These are phyloP conservation scores for Latrodectus hesperus DNA, from an alignment of 2,888 invertebrate species.

Conservation along the genomic window DNA sequence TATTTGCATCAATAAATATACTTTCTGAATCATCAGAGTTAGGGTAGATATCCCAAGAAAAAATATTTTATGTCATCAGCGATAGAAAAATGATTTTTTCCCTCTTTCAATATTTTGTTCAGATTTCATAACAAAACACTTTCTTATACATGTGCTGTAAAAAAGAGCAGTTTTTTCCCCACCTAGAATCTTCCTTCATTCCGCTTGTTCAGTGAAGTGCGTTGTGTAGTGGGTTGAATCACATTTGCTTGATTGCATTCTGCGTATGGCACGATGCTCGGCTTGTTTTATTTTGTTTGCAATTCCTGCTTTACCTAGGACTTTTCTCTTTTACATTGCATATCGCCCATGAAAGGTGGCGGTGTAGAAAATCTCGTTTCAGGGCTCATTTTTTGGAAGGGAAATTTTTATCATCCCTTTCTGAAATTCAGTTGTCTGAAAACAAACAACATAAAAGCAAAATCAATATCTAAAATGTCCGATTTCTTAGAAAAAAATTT, in stretches of 20 bases:
- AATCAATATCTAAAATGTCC: conserved; percentile 16
- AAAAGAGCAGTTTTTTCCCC: background rate
- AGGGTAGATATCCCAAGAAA: background rate
- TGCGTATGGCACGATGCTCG: conserved; percentile 23
- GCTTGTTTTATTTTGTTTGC: conserved; percentile 48
- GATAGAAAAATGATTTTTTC: background rate
- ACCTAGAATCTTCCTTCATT: background rate
- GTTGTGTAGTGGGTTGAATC: conserved; percentile 46
- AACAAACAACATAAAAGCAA: conserved; percentile 26
- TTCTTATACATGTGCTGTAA: background rate
- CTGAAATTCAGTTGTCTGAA: conserved; percentile 19
- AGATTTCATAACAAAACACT: too few relatives aligned
- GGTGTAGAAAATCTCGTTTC: conserved; percentile 16
- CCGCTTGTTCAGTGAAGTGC: conserved; percentile 25
- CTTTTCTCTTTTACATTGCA: conserved; percentile 19
- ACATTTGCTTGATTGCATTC: conserved; percentile 61
- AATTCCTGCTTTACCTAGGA: background rate
- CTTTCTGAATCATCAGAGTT: background rate
- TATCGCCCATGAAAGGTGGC: conserved; percentile 49
- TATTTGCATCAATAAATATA: too few relatives aligned
- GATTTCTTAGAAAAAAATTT: conserved; percentile 12
- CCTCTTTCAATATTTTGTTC: background rate
- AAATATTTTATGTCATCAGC: background rate
- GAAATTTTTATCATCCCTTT: conserved; percentile 32
- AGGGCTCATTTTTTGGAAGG: conserved; percentile 22